Evolutionary conservation across 1,140 invertebrate genomes (phyloP), one percentile per base, ranked within the genome.

Genomic region (Teleogryllus occipitalis): DNA sequence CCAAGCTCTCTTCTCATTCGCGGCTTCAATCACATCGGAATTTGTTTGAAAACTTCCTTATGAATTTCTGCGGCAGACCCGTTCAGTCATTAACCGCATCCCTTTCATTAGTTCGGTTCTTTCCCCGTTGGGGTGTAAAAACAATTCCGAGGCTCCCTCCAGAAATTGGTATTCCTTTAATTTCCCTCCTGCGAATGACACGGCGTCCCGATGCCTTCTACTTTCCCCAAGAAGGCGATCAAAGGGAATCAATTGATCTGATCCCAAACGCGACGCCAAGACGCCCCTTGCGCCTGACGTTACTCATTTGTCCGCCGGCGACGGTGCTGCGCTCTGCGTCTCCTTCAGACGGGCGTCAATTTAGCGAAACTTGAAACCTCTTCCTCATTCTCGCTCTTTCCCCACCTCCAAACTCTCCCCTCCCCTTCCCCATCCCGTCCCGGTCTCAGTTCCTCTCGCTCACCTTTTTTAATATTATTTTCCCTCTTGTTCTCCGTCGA

Each of bases 391-490:
- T 12, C 47, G 18, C 75, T 47, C 27, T 46, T 77, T 49, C 75
- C 14, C 39, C 46, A 21, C 49, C 54, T 18, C 77, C 27, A 5
- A 39, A 72, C 76, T 77, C 75, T 77, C 54, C 47, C 79, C n/a
- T 46, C 3, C 78, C 74, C 15, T 65, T 21, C 48, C 49, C 22
- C 74, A n/a, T 47, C 78, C 27, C 21, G 74, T 46, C 47, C 73
- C 27, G 27, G 27, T 39, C 27, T 39, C 27, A 39, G 27, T 39
- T 39, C 27, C 27, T 39, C 27, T 39, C 22, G 21, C 79, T 79
- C 77, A 81, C 78, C 80, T 78, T 77, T 39, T 65, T 65, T 65
- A 65, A 65, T 65, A 65, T 65, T 65, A 65, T 65, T 65, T 65
- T 18, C 18, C 54, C 54, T 18, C 54, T 65, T 65, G 54, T 65